Evolutionary conservation across 2,888 invertebrate genomes (phyloP).

Genomic region (Polyommatus iphigenia): DNA sequence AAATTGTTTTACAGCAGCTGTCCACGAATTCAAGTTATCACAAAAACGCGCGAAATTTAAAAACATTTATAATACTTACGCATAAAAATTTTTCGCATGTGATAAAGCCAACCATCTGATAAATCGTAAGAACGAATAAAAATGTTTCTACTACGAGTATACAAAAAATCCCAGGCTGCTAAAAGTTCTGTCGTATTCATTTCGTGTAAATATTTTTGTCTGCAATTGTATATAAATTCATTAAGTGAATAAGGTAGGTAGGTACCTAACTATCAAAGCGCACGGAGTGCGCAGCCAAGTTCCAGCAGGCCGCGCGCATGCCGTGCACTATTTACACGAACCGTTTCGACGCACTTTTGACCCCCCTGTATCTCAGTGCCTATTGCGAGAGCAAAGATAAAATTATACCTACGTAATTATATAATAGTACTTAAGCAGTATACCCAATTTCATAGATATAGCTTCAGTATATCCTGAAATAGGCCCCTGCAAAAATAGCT

Average conservation of each 20-base stretch:
- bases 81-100: slow-evolving; percentile 47
- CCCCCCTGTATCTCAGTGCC: too few species aligned
- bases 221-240: not conserved
- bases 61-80: slow-evolving; percentile 48
- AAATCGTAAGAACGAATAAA: slow-evolving; percentile 63
- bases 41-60: not conserved
- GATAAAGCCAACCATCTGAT: slow-evolving; percentile 58
- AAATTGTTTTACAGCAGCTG: not conserved
- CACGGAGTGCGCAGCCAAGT: too few species aligned
- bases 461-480: too few species aligned
- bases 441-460: too few species aligned
- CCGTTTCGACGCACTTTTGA: too few species aligned
- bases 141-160: slow-evolving; percentile 56
- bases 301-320: too few species aligned
- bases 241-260: not conserved
- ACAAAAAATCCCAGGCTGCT: slow-evolving; percentile 51
- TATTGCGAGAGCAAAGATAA: too few species aligned
- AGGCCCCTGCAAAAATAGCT: too few species aligned
- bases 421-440: too few species aligned
- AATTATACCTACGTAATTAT: too few species aligned
- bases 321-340: too few species aligned
- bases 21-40: not conserved
- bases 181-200: slow-evolving; percentile 48
- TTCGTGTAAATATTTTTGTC: slow-evolving; percentile 5
- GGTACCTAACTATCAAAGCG: too few species aligned